Evolutionary conservation across 2,797 vertebrate species (phyloP), one percentile per base, ranked within the genome.

Genomic region (Intellagama lesueurii): DNA sequence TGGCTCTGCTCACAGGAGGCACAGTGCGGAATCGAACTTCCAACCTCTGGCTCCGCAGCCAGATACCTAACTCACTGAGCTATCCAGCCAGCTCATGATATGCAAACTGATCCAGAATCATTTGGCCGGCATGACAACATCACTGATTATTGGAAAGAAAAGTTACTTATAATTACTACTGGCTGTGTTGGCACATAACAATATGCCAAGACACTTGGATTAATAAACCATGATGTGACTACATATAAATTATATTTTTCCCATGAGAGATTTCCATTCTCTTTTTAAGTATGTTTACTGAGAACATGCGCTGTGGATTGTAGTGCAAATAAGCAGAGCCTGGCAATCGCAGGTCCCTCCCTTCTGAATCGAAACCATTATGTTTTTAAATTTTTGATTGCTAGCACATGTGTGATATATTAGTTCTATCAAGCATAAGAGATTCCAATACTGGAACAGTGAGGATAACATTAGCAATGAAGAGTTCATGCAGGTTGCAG

Each of bases 381-480:
- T 49, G 49, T 52, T 66, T 90, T 40, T 73, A 60, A 24, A 32
- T 22, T 87, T 75, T 89, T 19, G 4, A 19, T 17, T 89, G 87
- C 70, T 80, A 95, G 95, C 91, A 90, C 89, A 6, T 81, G n/a
- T 6, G 30, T 73, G 4, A 40, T 94, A 92, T 86, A 93, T 93
- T 96, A 92, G 77, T 75, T 85, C 78, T 73, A 89, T 77, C 26
- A 30, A 93, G 32, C n/a, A 81, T 90, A 94, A 93, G 88, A 79
- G 90, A 90, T 87, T 94, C 84, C n/a, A 87, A 60, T 14, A 17
- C 92, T 87, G 85, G 49, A 90, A 92, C n/a, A 91, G 92, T 87
- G 78, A 76, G 93, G 93, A 91, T 84, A 85, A 92, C 92, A 93
- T 94, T 90, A 90, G 91, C 92, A 93, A 94, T 90, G 70, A 90